Base-by-base conservation (phyloP, 2,113 vertebrate species). In the Dicrurus megarhynchus region DNA sequence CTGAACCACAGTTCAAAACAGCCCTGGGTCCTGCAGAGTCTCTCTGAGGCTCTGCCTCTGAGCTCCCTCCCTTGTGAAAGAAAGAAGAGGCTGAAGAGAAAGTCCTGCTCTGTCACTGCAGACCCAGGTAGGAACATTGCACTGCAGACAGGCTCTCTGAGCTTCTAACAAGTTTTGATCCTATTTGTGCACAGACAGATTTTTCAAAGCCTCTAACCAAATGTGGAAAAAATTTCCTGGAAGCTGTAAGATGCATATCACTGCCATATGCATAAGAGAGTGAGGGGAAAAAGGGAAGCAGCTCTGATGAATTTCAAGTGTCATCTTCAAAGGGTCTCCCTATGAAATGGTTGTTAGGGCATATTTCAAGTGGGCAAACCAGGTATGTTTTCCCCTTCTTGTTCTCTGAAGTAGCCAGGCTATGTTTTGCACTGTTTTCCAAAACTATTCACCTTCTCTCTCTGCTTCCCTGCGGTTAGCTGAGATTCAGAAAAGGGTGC, bases 201-300 rank as follows among this genome's bases (percentile, higher is more conserved):
- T 87, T 91, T 91, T 87, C 46, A 70, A 93, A 73, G 30, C 24
- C 42, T 82, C 23, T 84, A 59, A n/a, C 46, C n/a, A 88, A 94
- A 91, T 20, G 46, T 65, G 30, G 57, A 32, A 73, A 59, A 93
- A 83, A 70, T 91, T 88, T 94, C 47, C 47, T 52, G 67, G 81
- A 64, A 80, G 30, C 50, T 80, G 6, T 30, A 76, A 80, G 77
- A 67, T 73, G 30, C 16, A 2, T 42, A 46, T 76, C 70, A 24
- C n/a, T 87, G 49, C 24, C 37, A 37, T 37, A 37, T 26, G 63
- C 49, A 69, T 42, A 20, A 84, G 32, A 73, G 39, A 93, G n/a
- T 10, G 65, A 83, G 80, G 22, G 17, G 52, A 64, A 65, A 68
- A 81, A 83, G 7, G 5, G 32, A 80, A 93, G 37, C 17, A 61